These are phyloP conservation scores for Mesaphorura yosii DNA, from an alignment of 1,140 invertebrate genomes.

Conservation along the genomic window DNA sequence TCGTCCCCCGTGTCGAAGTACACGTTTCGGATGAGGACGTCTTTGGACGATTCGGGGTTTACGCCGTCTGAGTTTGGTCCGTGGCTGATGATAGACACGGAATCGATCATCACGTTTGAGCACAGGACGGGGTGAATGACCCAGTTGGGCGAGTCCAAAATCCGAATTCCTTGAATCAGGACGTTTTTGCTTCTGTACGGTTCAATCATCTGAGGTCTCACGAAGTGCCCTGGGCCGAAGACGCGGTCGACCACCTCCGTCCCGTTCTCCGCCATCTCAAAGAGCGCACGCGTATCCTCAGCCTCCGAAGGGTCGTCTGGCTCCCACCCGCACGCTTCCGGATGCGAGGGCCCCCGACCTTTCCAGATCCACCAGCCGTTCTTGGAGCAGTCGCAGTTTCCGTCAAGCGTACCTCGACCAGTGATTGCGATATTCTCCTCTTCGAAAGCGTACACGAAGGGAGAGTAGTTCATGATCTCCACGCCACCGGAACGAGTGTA, in stretches of 20 bases:
- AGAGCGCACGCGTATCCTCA: not conserved
- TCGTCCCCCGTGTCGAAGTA: constrained; percentile 5
- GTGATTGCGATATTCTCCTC: constrained; percentile 14
- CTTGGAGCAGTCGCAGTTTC: constrained; percentile 4
- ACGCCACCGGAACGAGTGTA: constrained; percentile 12
- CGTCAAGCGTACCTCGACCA: constrained; percentile 1
- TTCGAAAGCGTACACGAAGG: constrained; percentile 11
- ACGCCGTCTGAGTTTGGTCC: constrained; percentile 10
- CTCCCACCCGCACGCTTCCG: not conserved
- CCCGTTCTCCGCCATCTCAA: constrained; percentile 4
- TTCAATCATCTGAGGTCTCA: constrained; percentile 8
- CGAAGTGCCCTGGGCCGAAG: constrained; percentile 6
- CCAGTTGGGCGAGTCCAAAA: constrained; percentile 10
- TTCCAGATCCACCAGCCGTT: constrained; percentile 16
- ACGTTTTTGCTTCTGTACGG: constrained; percentile 4
- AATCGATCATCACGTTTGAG: constrained; percentile 5
- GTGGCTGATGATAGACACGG: not conserved
- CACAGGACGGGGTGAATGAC: constrained; percentile 8
- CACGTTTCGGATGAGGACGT: constrained; percentile 9
- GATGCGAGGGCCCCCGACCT: not conserved
- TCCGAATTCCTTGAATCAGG: constrained; percentile 8
- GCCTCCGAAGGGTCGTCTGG: not conserved
- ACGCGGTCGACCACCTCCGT: constrained; percentile 2
- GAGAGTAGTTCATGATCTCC: constrained; percentile 9
- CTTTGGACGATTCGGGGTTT: constrained; percentile 8